Base-by-base conservation (phyloP, 2,888 invertebrate genomes). In the Notodonta ziczac region DNA sequence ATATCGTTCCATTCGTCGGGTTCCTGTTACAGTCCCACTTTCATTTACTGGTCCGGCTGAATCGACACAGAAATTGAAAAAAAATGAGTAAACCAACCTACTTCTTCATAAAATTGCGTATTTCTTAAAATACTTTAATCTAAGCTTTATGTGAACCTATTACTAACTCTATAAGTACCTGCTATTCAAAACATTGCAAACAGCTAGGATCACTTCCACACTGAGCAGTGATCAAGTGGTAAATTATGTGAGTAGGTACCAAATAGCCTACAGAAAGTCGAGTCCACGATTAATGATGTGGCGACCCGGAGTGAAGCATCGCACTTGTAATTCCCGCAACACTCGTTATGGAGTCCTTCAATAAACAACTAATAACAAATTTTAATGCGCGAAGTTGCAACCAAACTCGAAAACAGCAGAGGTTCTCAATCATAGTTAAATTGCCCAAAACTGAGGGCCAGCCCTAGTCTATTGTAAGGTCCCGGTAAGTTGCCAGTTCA, bases 331-430 rank as follows among this genome's bases (percentile, higher is more conserved):
- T 56, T 73, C 62, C 42, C 35, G 48, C 24, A 70, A 74, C 72
- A 67, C 42, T 63, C 42, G 63, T 66, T 64, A 67, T 55, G 48
- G 60, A 56, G 59, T 62, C 59, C 60, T 61, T 66, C 75, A 65
- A 79, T 78, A 78, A 72, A 78, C 72, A 73, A 76, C 72, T 73
- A 73, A 74, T 73, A 79, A 73, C 67, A 69, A 77, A 80, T 78
- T 46, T 79, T 2, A 74, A 78, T 76, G 72, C 67, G 64, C 60
- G 50, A 76, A 70, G 62, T 78, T 73, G 72, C 62, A 62, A 46
- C 65, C 44, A 56, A 56, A 50, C 35, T 48, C 10, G 42, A 40
- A 51, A 24, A 35, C 44, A 39, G 10, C 58, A 51, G 55, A 42
- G 58, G 57, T 52, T 55, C 44, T 56, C 62, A 56, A 62, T 53